Base-by-base conservation (phyloP, 2,888 invertebrate genomes). In the Heliconius charithonia region DNA sequence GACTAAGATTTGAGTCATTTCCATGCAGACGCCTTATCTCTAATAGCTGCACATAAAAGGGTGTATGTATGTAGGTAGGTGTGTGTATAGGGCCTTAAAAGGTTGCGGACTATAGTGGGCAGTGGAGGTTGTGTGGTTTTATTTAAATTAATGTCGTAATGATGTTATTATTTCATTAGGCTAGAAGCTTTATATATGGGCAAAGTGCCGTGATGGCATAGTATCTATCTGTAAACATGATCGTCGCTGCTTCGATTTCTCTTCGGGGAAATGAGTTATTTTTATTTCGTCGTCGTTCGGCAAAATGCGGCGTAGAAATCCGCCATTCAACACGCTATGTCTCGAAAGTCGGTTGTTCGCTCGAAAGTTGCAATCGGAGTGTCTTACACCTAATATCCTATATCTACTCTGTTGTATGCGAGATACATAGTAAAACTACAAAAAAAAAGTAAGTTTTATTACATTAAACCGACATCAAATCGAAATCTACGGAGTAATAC, bases 1-100 rank as follows among this genome's bases (percentile, higher is more conserved):
- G 79, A 81, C 81, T 79, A 79, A 78, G 81, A 81, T 81, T 82
- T 81, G 78, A 81, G 81, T 81, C 78, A 78, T 78, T 82, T 78
- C 79, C 79, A 80, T 78, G 81, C 77, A 74, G 75, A 77, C 79
- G 78, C 78, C 79, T 82, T 81, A 81, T 82, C 82, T 82, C 79
- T 82, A 82, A 82, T 81, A 82, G 82, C 82, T 80, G 79, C 78
- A 79, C 77, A 80, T 79, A 82, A 82, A 79, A 76, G 82, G 82
- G 80, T 78, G 67, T 45, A 78, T 62, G 66, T 51, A 51, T n/a
- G n/a, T 75, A 75, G 67, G 59, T 51, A 51, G 19, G 51, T 51
- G 45, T 63, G 70, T 78, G 69, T 62, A 70, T 27, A 45, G 73
- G 41, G 69, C 75, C 75, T 77, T 73, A 73, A 77, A 77, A 75